Conservation (phyloP, 2,888 invertebrate species). For the Bembecia ichneumoniformis region DNA sequence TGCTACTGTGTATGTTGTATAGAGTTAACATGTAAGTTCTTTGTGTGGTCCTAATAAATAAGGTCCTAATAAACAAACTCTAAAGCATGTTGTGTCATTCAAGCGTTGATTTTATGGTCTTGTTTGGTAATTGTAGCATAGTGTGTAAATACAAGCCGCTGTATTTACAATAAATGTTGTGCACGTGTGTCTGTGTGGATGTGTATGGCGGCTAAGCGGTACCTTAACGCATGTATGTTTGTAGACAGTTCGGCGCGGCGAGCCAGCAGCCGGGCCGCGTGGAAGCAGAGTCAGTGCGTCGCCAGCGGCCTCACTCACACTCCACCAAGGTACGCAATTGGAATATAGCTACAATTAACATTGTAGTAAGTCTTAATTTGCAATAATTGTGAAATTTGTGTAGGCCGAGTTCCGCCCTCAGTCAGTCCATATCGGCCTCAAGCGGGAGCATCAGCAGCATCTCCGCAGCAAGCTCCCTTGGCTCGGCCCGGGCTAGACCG, state of each 20-base stretch:
- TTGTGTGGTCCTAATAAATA: too few species aligned
- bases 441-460: conserved; percentile 72
- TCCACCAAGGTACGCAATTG: conserved; percentile 47
- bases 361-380: not conserved
- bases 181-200: conserved; percentile 9
- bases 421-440: conserved; percentile 78
- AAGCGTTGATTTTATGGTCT: too few species aligned
- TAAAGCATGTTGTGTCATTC: too few species aligned
- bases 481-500: conserved; percentile 73
- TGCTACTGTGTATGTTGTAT: too few species aligned
- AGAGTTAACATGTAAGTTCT: too few species aligned
- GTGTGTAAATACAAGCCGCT: too few species aligned
- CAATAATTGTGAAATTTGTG: conserved; percentile 7
- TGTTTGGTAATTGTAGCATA: too few species aligned
- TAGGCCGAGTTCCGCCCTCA: conserved; percentile 86
- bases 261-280: conserved; percentile 85
- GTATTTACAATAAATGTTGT: not conserved
- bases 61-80: too few species aligned
- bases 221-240: conserved; percentile 81
- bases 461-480: conserved; percentile 72
- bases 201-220: conserved; percentile 37
- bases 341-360: not conserved
- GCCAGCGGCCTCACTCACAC: conserved; percentile 77
- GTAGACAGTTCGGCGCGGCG: conserved; percentile 92
- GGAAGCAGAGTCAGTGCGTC: conserved; percentile 89